These are phyloP conservation scores for Percina caprodes DNA, from an alignment of 2,113 vertebrate genomes.

Conservation along the genomic window DNA sequence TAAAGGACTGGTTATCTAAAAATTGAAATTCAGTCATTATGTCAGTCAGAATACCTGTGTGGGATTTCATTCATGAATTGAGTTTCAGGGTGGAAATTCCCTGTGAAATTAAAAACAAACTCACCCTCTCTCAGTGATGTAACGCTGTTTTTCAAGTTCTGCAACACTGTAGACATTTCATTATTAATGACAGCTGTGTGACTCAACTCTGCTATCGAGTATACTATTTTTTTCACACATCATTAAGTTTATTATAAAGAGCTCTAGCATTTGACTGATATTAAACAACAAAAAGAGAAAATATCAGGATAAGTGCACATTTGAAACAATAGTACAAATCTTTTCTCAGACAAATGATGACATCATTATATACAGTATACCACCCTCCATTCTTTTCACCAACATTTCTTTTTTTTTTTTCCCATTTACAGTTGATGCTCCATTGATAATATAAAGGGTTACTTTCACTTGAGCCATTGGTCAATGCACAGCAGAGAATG, in stretches of 20 bases:
- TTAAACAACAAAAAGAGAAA: conserved; percentile 71
- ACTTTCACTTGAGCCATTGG: conserved; percentile 41
- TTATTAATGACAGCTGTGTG: conserved; percentile 37
- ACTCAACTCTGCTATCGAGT: conserved; percentile 60
- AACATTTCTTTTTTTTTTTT: not conserved
- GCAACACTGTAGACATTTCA: conserved; percentile 21
- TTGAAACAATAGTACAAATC: conserved; percentile 81
- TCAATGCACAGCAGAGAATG: conserved; percentile 39
- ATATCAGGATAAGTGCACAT: conserved; percentile 78
- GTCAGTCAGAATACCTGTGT: not conserved
- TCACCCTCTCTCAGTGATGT: not conserved
- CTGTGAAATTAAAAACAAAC: not conserved
- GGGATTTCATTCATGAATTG: not conserved
- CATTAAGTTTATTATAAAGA: conserved; percentile 77
- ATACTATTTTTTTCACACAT: conserved; percentile 70
- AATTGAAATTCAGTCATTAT: not conserved
- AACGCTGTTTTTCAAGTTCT: conserved; percentile 1
- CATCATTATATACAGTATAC: conserved; percentile 81
- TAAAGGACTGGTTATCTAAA: not conserved
- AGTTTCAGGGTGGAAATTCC: conserved; percentile 28
- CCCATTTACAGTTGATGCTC: conserved; percentile 49
- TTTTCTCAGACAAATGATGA: conserved; percentile 77
- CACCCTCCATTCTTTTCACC: conserved; percentile 35
- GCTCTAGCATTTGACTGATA: conserved; percentile 71
- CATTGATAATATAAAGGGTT: conserved; percentile 57